A percentile compares a stretch with the other conserved stretches of the same genome.
These are phyloP conservation scores for Corythucha ciliata DNA, from an alignment of 2,888 invertebrate species.

Conservation along the genomic window DNA sequence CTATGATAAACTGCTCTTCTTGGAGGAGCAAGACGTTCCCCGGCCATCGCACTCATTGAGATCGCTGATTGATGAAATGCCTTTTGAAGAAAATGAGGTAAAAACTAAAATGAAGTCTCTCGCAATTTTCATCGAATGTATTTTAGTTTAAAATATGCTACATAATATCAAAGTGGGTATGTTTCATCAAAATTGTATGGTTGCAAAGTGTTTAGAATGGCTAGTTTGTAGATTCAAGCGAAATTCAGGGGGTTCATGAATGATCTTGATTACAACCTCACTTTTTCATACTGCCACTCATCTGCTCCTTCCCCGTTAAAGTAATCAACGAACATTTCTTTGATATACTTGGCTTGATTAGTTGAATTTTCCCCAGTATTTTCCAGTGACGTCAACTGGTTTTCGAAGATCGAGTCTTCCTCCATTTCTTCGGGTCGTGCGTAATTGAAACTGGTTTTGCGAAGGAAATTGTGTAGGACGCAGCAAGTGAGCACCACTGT, in stretches of 20 bases:
- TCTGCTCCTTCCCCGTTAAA: constrained; percentile 27
- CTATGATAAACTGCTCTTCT: constrained; percentile 18
- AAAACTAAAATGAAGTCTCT: neutral
- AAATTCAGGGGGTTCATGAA: too few relatives aligned
- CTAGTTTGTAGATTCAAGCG: too few relatives aligned
- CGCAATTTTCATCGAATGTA: neutral
- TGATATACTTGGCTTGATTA: constrained; percentile 18
- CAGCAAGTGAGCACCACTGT: constrained; percentile 20
- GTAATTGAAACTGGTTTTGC: constrained; percentile 11
- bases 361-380: constrained; percentile 7
- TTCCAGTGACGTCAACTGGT: constrained; percentile 6
- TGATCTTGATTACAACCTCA: neutral
- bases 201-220: too few relatives aligned
- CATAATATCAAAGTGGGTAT: too few relatives aligned
- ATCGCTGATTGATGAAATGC: constrained; percentile 22
- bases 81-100: constrained; percentile 21
- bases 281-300: constrained; percentile 25
- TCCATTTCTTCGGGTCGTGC: constrained; percentile 5
- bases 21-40: constrained; percentile 16
- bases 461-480: constrained; percentile 22
- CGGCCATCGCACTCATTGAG: too few relatives aligned
- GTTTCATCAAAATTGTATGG: too few relatives aligned
- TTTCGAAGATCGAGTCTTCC: constrained; percentile 10
- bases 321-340: constrained; percentile 25
- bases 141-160: constrained; percentile 2